Conservation (phyloP, 1,140 invertebrate genomes). For the Eriosoma lanigerum region DNA sequence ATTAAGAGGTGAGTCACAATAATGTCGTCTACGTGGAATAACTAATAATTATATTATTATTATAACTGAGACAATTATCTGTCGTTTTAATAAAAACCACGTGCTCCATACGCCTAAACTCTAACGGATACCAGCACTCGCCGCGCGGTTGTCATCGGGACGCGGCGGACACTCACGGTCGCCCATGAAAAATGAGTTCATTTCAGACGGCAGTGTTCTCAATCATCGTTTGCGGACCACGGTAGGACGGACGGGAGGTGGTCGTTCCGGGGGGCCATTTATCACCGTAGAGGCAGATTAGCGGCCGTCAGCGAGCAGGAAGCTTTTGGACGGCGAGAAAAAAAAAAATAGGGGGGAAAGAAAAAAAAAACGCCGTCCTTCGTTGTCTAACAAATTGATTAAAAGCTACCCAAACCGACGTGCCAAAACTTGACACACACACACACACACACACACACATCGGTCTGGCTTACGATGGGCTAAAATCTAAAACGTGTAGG, state of each 20-base stretch:
- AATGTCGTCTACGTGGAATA: too few species aligned
- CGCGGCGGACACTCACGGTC: neutral
- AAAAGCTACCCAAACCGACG: slow-evolving; percentile 49
- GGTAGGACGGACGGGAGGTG: neutral
- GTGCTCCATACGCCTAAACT: slow-evolving; percentile 8
- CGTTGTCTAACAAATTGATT: slow-evolving; percentile 51
- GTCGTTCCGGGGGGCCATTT: slow-evolving; percentile 11
- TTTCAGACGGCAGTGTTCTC: slow-evolving; percentile 41
- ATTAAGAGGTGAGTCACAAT: too few species aligned
- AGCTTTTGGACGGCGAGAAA: slow-evolving; percentile 37
- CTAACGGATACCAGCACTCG: slow-evolving; percentile 22
- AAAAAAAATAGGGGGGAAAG: neutral
- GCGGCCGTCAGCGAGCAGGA: slow-evolving; percentile 32
- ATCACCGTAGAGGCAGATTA: slow-evolving; percentile 47
- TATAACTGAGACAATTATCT: neutral
- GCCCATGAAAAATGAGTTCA: slow-evolving; percentile 47
- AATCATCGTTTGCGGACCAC: slow-evolving; percentile 31
- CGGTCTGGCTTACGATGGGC: slow-evolving; percentile 30
- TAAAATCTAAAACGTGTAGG: neutral
- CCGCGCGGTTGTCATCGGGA: slow-evolving; percentile 19
- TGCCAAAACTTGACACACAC: slow-evolving; percentile 38
- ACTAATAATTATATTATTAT: neutral
- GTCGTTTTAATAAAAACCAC: slow-evolving; percentile 30
- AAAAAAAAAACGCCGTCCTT: neutral
- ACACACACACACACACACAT: slow-evolving; percentile 30